These are phyloP conservation scores for Dendrolimus punctatus DNA, from an alignment of 1,140 invertebrate genomes.

Conservation along the genomic window DNA sequence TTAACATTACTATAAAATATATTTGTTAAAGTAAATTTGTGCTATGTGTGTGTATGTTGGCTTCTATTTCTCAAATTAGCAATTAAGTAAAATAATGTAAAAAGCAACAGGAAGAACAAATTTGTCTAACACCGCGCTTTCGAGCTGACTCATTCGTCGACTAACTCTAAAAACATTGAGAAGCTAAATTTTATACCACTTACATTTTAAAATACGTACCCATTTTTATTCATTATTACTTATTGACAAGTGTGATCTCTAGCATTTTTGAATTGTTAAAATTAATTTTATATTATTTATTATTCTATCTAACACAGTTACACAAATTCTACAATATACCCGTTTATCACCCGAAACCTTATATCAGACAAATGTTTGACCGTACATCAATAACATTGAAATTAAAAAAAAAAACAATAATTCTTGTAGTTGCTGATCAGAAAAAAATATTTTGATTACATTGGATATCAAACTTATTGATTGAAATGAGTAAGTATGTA, in stretches of 20 bases:
- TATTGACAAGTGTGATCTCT: conserved; percentile 40
- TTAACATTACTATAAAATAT: no score
- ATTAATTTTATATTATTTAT: conserved; percentile 20
- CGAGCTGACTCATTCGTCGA: conserved; percentile 67
- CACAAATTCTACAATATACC: conserved; percentile 53
- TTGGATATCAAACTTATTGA: no score
- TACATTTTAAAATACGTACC: conserved; percentile 40
- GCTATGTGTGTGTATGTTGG: neutral
- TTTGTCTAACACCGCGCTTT: conserved; percentile 59
- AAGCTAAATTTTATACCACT: conserved; percentile 49
- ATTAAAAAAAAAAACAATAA: no score
- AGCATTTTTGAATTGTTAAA: conserved; percentile 44
- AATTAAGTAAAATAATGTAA: neutral
- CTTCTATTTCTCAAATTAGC: neutral
- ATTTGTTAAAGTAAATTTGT: no score
- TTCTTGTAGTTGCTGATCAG: no score
- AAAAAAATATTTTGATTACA: no score
- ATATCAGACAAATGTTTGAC: neutral
- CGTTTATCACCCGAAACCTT: conserved; percentile 59
- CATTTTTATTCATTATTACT: conserved; percentile 31
- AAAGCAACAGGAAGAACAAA: conserved; percentile 31
- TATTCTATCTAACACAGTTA: conserved; percentile 60
- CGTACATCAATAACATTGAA: no score
- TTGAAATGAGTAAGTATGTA: no score
- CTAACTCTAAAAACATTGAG: conserved; percentile 71